Evolutionary conservation across 2,113 vertebrate species (phyloP), one percentile per base, ranked within the genome.

Genomic region (Corythornis cristatus): DNA sequence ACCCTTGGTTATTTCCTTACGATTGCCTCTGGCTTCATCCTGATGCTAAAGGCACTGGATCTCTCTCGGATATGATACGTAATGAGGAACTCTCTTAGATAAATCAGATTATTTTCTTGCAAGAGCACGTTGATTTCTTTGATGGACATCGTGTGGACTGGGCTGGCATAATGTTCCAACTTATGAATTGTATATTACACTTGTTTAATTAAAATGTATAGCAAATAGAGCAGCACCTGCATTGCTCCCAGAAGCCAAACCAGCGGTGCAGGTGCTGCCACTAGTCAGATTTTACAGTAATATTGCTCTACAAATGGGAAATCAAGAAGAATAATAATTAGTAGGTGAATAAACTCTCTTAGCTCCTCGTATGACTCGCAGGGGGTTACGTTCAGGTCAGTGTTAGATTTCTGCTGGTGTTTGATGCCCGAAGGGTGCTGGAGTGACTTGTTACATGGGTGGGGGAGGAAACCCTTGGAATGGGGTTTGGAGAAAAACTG

Each of bases 161-260:
- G 70, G 92, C 83, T 90, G 93, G 92, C 90, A 95, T 93, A 96
- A 53, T 95, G 91, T 97, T 98, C 92, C 93, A 70, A 91, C 50
- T 93, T 93, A 97, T 83, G 93, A 97, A 97, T 95, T 98, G 97
- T 98, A 97, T 86, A 97, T 96, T 97, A 97, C 83, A 97, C 96
- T 96, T 92, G 95, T 98, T 96, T 61, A 76, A 96, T 97, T 97
- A 96, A 94, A 72, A 91, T 91, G 89, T 90, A 94, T 96, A 97
- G 96, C 92, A 95, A 91, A 96, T 42, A 42, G 17, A 86, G 93
- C 82, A 93, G 77, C 89, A 83, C 93, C 89, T 67, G 65, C 72
- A 56, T 68, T 83, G 83, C 74, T 84, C 75, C 43, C 60, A 57
- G 61, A 92, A 96, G 42, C 62, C 60, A 86, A 93, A 57, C 53